Evolutionary conservation across 2,888 invertebrate genomes (phyloP).

Genomic region (Schizaphis graminum): DNA sequence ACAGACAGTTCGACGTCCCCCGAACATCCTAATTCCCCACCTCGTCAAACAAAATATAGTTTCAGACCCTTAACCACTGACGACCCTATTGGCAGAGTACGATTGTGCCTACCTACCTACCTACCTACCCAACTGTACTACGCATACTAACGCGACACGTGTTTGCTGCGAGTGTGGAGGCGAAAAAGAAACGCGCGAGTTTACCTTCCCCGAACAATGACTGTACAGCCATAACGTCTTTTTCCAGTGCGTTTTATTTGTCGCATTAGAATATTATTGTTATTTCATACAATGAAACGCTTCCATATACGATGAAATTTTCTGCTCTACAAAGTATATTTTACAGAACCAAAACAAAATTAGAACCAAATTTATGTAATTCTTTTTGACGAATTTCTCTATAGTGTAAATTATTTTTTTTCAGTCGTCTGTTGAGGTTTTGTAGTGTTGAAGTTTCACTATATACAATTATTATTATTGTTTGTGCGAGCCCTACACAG

Average conservation of each 20-base stretch:
- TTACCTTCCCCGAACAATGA: not conserved
- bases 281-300: too few relatives aligned
- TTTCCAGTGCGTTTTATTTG: not conserved
- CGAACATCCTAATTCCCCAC: slow-evolving; percentile 55
- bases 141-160: not conserved
- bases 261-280: not conserved
- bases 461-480: not conserved
- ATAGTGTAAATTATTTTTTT: not conserved
- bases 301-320: not conserved
- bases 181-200: not conserved
- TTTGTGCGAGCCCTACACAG: not conserved
- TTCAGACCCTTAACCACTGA: slow-evolving; percentile 46
- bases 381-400: not conserved
- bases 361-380: not conserved
- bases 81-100: slow-evolving; percentile 3
- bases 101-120: not conserved
- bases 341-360: not conserved
- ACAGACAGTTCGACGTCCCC: slow-evolving; percentile 54
- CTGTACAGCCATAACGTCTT: not conserved
- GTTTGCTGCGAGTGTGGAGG: not conserved
- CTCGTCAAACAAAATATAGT: not conserved
- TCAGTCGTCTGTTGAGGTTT: not conserved
- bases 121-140: not conserved
- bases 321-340: not conserved
- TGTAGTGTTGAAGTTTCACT: not conserved